phyloP scores from a whole-genome alignment of 2,113 vertebrate genomes.

The Trichechus manatus region DNA sequence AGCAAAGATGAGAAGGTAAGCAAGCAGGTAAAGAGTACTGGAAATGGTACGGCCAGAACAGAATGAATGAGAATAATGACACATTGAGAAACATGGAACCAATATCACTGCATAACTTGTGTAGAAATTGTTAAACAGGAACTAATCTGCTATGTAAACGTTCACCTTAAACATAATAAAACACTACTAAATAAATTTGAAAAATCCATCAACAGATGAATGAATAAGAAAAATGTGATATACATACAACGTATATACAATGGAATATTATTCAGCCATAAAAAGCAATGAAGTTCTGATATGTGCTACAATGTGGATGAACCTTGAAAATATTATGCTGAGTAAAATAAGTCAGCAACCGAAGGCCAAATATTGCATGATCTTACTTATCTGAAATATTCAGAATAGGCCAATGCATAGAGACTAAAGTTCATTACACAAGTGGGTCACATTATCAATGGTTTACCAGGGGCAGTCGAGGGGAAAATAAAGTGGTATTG shows the following conservation, averaged over 20 bases:
- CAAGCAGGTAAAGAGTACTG: too few species aligned
- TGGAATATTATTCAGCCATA: neutral
- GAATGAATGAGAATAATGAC: too few species aligned
- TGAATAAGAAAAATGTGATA: neutral
- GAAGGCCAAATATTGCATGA: neutral
- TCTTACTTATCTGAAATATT: neutral
- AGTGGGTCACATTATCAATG: neutral
- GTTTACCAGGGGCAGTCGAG: neutral
- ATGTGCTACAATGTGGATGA: neutral
- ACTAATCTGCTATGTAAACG: neutral
- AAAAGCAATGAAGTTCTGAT: neutral
- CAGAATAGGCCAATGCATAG: neutral
- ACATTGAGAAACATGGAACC: neutral
- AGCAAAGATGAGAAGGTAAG: too few species aligned
- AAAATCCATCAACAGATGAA: neutral
- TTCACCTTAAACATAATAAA: neutral
- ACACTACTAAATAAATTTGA: neutral
- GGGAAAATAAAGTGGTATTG: neutral
- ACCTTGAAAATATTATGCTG: neutral
- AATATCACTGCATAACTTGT: neutral
- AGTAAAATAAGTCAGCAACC: neutral
- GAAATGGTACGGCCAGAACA: too few species aligned
- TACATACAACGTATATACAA: neutral
- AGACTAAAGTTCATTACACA: neutral
- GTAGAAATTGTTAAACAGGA: neutral